Evolutionary conservation across 1,140 invertebrate species (phyloP).

Genomic region (Drosophila bocqueti): DNA sequence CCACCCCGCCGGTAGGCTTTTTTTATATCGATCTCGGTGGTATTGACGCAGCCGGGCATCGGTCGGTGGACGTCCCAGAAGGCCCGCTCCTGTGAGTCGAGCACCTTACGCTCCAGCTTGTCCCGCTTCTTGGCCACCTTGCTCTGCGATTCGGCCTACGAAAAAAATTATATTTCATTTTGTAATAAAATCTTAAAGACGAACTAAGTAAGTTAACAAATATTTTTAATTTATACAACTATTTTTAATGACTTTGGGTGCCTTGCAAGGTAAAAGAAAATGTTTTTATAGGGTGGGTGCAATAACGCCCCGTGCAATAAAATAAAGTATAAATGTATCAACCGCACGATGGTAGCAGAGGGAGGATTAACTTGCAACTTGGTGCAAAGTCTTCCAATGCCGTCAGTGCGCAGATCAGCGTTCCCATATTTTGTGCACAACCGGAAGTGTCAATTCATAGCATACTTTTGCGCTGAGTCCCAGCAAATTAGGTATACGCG

Average conservation of each 20-base stretch:
- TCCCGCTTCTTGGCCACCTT: conserved; percentile 99
- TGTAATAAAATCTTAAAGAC: not conserved
- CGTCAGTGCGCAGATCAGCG: no score
- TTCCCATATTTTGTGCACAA: no score
- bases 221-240: not conserved
- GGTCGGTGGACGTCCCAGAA: conserved; percentile 99
- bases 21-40: conserved; percentile 98
- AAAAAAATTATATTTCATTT: conserved; percentile 6
- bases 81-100: conserved; percentile 99
- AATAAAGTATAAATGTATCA: no score
- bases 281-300: not conserved
- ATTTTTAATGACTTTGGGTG: not conserved
- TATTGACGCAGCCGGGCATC: conserved; percentile 99
- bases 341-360: no score
- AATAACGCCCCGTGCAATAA: no score
- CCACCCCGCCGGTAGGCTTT: conserved; percentile 92
- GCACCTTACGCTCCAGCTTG: conserved; percentile 98
- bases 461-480: no score
- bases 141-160: conserved; percentile 87
- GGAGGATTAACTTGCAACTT: no score
- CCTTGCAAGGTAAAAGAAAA: not conserved
- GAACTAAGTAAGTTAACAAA: no score
- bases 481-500: no score
- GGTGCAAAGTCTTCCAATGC: no score
- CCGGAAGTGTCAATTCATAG: no score